Percentiles rank a stretch among this genome's conserved stretches.
Evolutionary conservation across 1,140 invertebrate genomes (phyloP).

Genomic region (Euglossa dilemma): DNA sequence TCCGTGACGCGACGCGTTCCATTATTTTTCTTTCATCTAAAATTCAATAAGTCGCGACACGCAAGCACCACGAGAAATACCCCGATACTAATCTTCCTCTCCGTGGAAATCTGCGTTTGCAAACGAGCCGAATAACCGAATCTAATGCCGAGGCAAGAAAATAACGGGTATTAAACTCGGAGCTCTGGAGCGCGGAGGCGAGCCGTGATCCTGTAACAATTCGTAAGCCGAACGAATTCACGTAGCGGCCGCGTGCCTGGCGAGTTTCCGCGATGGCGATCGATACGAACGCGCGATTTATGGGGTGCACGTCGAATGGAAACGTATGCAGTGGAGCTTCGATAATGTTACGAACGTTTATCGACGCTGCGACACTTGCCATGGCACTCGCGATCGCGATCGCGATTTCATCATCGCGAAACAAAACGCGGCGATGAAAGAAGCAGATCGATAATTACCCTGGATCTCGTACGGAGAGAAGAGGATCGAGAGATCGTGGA

Average conservation of each 20-base stretch:
- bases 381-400: background rate
- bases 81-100: background rate
- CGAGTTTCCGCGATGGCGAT: constrained; percentile 41
- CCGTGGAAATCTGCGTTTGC: background rate
- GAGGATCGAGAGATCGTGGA: too few relatives aligned
- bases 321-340: constrained; percentile 41
- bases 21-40: background rate
- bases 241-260: constrained; percentile 3
- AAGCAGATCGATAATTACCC: background rate
- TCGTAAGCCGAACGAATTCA: constrained; percentile 44
- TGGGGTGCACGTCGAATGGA: constrained; percentile 40
- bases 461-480: too few relatives aligned
- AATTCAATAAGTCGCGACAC: constrained; percentile 2
- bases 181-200: constrained; percentile 28
- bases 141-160: background rate
- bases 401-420: background rate
- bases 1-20: background rate
- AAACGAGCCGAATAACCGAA: background rate
- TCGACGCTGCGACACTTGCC: constrained; percentile 46
- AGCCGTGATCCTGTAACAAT: constrained; percentile 23
- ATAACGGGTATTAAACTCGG: constrained; percentile 3
- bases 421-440: background rate
- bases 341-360: constrained; percentile 66
- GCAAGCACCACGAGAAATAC: background rate
- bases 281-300: constrained; percentile 61